These are phyloP conservation scores for Oscheius sp. DNA, from an alignment of 2,888 invertebrate species.

Conservation along the genomic window DNA sequence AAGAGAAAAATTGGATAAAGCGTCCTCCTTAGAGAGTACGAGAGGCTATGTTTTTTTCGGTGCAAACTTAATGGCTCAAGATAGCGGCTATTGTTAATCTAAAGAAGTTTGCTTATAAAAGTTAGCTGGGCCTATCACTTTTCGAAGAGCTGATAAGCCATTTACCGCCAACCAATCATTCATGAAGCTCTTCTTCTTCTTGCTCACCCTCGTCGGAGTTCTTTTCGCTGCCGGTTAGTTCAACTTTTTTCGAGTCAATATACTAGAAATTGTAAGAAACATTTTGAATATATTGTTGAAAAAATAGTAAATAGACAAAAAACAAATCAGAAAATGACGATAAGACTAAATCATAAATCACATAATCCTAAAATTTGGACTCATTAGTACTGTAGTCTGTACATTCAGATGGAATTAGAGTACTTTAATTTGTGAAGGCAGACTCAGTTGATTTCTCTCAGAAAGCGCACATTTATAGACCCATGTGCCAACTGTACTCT, in stretches of 20 bases:
- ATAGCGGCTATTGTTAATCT: too few relatives aligned
- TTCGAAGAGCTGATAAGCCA: too few relatives aligned
- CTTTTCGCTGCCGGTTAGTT: too few relatives aligned
- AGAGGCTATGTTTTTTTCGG: too few relatives aligned
- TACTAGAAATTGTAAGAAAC: too few relatives aligned
- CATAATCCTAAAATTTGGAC: not conserved
- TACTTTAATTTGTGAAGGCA: not conserved
- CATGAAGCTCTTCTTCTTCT: not conserved
- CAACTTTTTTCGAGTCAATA: too few relatives aligned
- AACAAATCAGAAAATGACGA: not conserved
- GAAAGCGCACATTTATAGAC: not conserved
- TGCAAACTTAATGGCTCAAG: too few relatives aligned
- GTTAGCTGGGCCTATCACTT: too few relatives aligned
- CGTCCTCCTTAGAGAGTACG: too few relatives aligned
- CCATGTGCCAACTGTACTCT: slow-evolving; percentile 6
- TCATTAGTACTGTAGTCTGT: not conserved
- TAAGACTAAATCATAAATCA: not conserved
- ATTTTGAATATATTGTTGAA: not conserved
- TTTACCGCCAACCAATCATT: not conserved
- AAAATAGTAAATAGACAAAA: not conserved
- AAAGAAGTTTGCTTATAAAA: too few relatives aligned
- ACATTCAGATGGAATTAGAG: not conserved
- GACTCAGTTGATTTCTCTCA: not conserved
- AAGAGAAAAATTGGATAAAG: too few relatives aligned
- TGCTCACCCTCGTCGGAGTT: not conserved